Conservation (phyloP, 2,797 vertebrate genomes). For the Adrianichthys oophorus region DNA sequence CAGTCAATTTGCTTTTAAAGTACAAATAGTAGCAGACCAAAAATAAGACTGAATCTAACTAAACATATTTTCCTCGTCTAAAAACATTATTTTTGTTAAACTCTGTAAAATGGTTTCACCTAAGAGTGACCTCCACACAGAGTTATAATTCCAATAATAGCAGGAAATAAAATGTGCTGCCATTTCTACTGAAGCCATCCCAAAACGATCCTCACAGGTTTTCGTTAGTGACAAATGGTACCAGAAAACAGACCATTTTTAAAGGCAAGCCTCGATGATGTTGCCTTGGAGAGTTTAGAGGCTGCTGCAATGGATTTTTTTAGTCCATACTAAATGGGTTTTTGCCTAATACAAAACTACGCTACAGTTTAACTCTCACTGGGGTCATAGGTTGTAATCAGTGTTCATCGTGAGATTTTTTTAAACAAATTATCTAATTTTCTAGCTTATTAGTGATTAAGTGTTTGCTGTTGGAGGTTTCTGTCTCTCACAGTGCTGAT, state of each 20-base stretch:
- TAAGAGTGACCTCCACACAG: too few species aligned
- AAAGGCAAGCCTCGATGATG: conserved; percentile 4
- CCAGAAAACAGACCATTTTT: conserved; percentile 26
- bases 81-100: too few species aligned
- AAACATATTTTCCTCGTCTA: too few species aligned
- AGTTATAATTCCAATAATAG: too few species aligned
- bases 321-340: not conserved
- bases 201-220: conserved; percentile 17
- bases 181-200: not conserved
- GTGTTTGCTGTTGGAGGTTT: not conserved
- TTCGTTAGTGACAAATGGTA: conserved; percentile 2
- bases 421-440: not conserved
- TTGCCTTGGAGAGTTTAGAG: conserved; percentile 16
- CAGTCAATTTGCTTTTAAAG: too few species aligned
- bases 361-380: not conserved
- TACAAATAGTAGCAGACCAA: too few species aligned
- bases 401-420: not conserved
- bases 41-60: too few species aligned
- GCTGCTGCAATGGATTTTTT: not conserved
- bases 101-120: too few species aligned
- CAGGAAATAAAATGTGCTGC: too few species aligned
- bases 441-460: not conserved
- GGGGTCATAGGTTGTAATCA: not conserved
- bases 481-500: not conserved
- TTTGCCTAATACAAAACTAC: not conserved